Evolutionary conservation across 2,113 vertebrate genomes (phyloP).

Genomic region (Rousettus leschenaultii): DNA sequence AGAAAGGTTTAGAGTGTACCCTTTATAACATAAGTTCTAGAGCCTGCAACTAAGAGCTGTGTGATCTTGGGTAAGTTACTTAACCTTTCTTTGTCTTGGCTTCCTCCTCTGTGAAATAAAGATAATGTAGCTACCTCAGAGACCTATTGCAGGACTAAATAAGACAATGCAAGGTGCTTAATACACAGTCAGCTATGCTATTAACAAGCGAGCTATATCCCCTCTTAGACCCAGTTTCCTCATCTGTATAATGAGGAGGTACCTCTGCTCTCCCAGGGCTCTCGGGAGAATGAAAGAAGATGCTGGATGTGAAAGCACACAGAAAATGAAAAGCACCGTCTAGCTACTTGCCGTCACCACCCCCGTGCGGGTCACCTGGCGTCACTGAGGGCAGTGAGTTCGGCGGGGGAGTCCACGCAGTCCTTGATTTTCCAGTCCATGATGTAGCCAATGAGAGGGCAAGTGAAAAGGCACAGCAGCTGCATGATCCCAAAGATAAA

Average conservation of each 20-base stretch:
- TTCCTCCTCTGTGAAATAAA: background rate
- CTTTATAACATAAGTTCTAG: background rate
- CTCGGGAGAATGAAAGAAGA: background rate
- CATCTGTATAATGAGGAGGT: background rate
- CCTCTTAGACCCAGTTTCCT: background rate
- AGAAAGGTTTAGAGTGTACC: background rate
- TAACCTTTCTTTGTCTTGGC: background rate
- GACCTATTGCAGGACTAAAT: background rate
- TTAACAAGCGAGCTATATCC: background rate
- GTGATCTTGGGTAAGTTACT: background rate
- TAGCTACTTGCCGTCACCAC: background rate
- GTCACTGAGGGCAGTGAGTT: background rate
- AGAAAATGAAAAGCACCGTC: background rate
- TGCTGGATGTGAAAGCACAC: background rate
- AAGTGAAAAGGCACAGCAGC: constrained; percentile 90
- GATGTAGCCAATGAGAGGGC: constrained; percentile 92
- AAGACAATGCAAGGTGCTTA: background rate
- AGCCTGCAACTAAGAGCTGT: background rate
- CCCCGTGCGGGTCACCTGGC: constrained; percentile 47
- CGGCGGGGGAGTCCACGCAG: constrained; percentile 56
- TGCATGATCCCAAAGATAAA: constrained; percentile 91
- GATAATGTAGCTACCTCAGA: background rate
- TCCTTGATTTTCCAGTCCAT: constrained; percentile 90
- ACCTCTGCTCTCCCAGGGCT: background rate
- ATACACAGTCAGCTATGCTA: background rate